Base-by-base conservation (phyloP, 2,113 vertebrate genomes). In the Falcunculus frontatus region DNA sequence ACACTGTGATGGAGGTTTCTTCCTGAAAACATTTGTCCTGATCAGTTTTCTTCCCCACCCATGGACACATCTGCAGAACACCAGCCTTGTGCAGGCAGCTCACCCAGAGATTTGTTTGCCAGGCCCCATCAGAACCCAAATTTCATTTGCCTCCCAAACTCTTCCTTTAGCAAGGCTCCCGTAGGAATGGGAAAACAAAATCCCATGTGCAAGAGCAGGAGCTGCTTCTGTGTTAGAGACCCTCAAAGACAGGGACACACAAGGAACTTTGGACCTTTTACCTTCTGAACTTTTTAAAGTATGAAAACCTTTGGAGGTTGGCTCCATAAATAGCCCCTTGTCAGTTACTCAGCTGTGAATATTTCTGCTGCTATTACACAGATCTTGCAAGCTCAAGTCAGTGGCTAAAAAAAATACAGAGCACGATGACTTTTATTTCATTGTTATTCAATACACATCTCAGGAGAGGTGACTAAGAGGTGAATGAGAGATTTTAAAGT, bases 381-480 rank as follows among this genome's bases (percentile, higher is more conserved):
- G 68, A 87, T 87, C 76, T 63, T 65, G 74, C 89, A 78, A 87
- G 83, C 87, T 96, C 81, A 84, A 90, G 84, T 93, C 93, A 80
- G 56, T 84, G 94, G 80, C 84, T 97, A 95, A 97, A 96, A 97
- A 97, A 96, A 94, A 69, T 77, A 75, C 84, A 19, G 67, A 95
- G 92, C 75, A 96, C 91, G 91, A 93, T 92, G 91, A 42, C 75
- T 96, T 97, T 91, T 84, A 57, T 93, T 93, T 53, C 87, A 92
- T 88, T 92, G 75, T 39, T 93, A 96, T 95, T 95, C 93, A 86
- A 76, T 79, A 39, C 50, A 55, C 62, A 93, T 93, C 91, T 97
- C 68, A 52, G 62, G 86, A 91, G 96, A 80, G 94, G 93, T 97
- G 95, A 97, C 92, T 95, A 95, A 95, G 97, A 95, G 96, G 96